Evolutionary conservation across 2,888 invertebrate species (phyloP).

Genomic region (Leptopilina syphax): DNA sequence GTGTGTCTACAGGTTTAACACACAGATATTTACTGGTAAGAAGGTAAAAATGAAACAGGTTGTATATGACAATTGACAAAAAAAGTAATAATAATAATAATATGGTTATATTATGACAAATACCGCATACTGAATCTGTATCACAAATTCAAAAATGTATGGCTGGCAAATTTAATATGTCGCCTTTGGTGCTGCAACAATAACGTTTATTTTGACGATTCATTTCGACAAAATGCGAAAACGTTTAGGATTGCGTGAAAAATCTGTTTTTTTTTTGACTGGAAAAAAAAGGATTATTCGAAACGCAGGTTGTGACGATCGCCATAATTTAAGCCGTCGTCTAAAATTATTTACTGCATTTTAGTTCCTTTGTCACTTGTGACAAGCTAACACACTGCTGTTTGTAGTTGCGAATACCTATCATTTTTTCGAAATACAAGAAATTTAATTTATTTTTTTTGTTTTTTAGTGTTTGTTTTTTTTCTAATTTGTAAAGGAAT

Average conservation of each 20-base stretch:
- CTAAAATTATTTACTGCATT: constrained; percentile 1
- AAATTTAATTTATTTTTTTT: background rate
- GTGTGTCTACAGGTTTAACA: constrained; percentile 77
- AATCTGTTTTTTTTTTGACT: background rate
- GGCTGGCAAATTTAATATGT: constrained; percentile 43
- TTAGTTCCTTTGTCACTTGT: constrained; percentile 16
- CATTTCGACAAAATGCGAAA: constrained; percentile 2
- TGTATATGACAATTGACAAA: constrained; percentile 75
- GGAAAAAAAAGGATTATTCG: background rate
- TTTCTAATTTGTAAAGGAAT: background rate
- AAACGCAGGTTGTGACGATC: constrained; percentile 24
- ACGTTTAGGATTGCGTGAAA: background rate
- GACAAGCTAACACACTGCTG: background rate
- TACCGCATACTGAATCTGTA: constrained; percentile 58
- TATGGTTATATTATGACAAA: constrained; percentile 60
- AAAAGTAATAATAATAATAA: constrained; percentile 26
- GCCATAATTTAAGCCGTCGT: background rate
- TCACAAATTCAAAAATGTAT: constrained; percentile 41
- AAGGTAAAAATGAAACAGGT: constrained; percentile 70
- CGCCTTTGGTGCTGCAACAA: background rate
- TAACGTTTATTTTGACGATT: constrained; percentile 10
- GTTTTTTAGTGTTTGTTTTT: background rate
- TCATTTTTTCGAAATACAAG: background rate
- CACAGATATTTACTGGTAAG: constrained; percentile 75
- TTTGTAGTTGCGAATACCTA: background rate